Conservation (phyloP, 2,888 invertebrate genomes). For the Melieria picta region DNA sequence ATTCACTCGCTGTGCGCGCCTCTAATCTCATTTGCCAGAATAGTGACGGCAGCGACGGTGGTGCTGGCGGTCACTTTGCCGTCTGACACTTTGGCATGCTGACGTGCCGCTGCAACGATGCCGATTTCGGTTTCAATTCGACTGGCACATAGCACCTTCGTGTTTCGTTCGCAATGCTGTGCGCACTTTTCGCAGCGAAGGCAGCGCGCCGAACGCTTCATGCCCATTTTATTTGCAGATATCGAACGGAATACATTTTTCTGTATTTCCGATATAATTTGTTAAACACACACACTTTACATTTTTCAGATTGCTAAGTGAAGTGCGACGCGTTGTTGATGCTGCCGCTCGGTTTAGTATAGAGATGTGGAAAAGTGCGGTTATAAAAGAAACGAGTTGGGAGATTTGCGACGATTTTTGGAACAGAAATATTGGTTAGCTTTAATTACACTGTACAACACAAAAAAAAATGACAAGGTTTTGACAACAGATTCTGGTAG, state of each 20-base stretch:
- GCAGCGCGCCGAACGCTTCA: constrained; percentile 1
- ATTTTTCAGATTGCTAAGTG: constrained; percentile 40
- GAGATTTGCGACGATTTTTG: too few species aligned
- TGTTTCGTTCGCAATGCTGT: not conserved
- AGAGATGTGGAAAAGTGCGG: too few species aligned
- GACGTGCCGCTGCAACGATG: not conserved
- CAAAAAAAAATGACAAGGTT: too few species aligned
- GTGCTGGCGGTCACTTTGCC: constrained; percentile 29
- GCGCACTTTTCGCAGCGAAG: constrained; percentile 4
- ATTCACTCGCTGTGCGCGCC: constrained; percentile 49
- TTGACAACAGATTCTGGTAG: too few species aligned
- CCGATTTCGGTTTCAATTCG: not conserved
- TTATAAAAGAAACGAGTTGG: too few species aligned
- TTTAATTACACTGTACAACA: too few species aligned
- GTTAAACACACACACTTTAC: constrained; percentile 48
- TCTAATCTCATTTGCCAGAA: constrained; percentile 28
- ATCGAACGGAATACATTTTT: constrained; percentile 32
- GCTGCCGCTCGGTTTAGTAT: too few species aligned
- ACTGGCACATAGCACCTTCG: not conserved
- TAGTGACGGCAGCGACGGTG: constrained; percentile 29
- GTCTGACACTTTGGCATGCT: constrained; percentile 42
- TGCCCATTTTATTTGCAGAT: constrained; percentile 30
- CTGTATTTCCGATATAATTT: constrained; percentile 48
- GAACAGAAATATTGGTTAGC: too few species aligned
- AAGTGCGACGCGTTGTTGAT: constrained; percentile 14